phyloP scores from a whole-genome alignment of 2,797 vertebrate genomes.

The Ceyx erithaca region DNA sequence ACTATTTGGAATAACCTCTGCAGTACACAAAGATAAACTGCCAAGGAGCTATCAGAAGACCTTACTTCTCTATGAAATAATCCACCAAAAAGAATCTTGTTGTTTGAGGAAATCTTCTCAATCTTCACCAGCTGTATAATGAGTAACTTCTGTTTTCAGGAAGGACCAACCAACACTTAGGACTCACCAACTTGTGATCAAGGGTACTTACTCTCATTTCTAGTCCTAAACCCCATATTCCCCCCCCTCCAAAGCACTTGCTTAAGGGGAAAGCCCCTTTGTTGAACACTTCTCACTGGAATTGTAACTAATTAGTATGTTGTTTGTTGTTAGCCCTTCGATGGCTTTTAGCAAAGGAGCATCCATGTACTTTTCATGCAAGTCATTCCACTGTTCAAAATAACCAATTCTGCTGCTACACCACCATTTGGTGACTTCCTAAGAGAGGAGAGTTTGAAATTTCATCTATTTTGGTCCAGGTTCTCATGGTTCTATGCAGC shows the following conservation, averaged over 20 bases:
- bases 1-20: neutral
- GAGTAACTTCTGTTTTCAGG: neutral
- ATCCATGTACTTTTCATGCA: neutral
- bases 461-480: neutral
- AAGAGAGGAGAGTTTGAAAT: neutral
- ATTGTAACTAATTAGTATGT: fast-evolving
- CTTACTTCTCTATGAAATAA: neutral
- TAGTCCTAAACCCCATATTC: neutral
- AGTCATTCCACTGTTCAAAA: neutral
- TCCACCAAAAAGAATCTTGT: neutral
- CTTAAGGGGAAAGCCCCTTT: neutral
- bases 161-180: neutral
- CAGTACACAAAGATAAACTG: neutral
- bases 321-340: neutral
- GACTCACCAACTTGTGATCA: neutral
- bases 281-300: neutral
- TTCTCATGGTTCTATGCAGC: neutral
- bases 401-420: neutral
- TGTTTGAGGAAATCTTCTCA: neutral
- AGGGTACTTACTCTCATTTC: neutral
- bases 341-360: neutral
- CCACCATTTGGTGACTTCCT: fast-evolving
- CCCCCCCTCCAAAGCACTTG: neutral
- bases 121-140: neutral
- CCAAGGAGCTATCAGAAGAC: neutral